Percentiles rank a stretch among this genome's conserved stretches.
Conservation (phyloP, 2,113 vertebrate species). For the Halichoerus grypus region DNA sequence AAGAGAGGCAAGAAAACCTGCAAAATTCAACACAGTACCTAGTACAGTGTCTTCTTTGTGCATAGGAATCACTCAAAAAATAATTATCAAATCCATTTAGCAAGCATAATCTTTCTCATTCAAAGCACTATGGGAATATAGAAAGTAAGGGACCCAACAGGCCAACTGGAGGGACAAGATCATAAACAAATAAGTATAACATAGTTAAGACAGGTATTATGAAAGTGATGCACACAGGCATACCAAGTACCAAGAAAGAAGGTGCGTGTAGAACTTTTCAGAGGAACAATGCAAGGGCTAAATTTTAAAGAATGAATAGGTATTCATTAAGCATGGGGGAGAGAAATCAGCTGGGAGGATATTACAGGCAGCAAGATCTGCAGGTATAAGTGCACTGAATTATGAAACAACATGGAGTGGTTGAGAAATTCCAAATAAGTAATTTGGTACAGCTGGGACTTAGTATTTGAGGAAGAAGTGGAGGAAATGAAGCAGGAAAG, state of each 20-base stretch:
- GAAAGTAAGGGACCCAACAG: neutral
- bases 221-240: neutral
- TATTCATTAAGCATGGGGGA: neutral
- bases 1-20: slow-evolving; percentile 38
- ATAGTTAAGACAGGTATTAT: neutral
- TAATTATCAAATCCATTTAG: slow-evolving; percentile 33
- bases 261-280: neutral
- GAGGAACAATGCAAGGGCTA: neutral
- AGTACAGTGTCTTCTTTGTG: slow-evolving; percentile 4
- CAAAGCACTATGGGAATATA: neutral
- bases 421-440: slow-evolving; percentile 71
- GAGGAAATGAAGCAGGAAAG: slow-evolving; percentile 74
- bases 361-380: slow-evolving; percentile 52
- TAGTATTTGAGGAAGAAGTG: slow-evolving; percentile 67
- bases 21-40: slow-evolving; percentile 57
- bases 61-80: slow-evolving; percentile 22
- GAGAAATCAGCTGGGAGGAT: neutral
- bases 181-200: neutral
- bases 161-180: neutral
- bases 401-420: slow-evolving; percentile 51
- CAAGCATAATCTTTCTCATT: slow-evolving; percentile 44
- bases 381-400: slow-evolving; percentile 67
- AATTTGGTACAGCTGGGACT: slow-evolving; percentile 77
- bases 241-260: neutral
- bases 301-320: slow-evolving; percentile 34